phyloP scores from a whole-genome alignment of 2,113 vertebrate genomes.

The Asarcornis scutulata region DNA sequence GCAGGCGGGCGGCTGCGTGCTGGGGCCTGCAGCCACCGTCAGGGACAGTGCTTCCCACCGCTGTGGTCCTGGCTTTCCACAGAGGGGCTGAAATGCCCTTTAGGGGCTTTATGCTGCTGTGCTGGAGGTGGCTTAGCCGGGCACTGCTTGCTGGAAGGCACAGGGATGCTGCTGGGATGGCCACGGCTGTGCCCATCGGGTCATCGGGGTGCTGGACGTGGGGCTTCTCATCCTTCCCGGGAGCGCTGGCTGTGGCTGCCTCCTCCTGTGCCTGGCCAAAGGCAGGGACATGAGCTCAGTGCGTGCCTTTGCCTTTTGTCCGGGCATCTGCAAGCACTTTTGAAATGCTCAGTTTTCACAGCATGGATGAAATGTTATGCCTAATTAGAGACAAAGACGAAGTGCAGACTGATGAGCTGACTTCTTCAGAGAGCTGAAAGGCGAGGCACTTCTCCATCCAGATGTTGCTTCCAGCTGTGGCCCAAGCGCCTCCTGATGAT shows the following conservation, averaged over 20 bases:
- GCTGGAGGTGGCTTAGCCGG: fast-evolving
- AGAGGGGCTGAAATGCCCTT: background rate
- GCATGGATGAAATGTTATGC: fast-evolving
- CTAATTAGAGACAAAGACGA: background rate
- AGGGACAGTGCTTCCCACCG: background rate
- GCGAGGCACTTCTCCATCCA: background rate
- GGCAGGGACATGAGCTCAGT: background rate
- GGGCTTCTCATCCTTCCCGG: fast-evolving
- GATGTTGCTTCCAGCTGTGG: background rate
- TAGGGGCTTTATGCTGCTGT: no score
- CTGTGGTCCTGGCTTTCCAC: background rate
- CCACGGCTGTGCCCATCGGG: no score
- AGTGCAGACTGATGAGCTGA: background rate
- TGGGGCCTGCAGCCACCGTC: background rate
- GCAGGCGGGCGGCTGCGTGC: background rate
- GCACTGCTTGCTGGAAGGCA: background rate
- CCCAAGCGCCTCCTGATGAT: fast-evolving
- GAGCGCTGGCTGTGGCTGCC: background rate
- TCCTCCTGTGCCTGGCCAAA: fast-evolving
- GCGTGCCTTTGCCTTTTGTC: background rate
- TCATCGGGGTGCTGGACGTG: background rate
- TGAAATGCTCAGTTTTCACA: fast-evolving
- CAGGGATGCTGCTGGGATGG: background rate
- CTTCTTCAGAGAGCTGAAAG: background rate
- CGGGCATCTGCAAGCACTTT: fast-evolving